phyloP scores from a whole-genome alignment of 1,140 invertebrate species.

The Hyles euphorbiae region DNA sequence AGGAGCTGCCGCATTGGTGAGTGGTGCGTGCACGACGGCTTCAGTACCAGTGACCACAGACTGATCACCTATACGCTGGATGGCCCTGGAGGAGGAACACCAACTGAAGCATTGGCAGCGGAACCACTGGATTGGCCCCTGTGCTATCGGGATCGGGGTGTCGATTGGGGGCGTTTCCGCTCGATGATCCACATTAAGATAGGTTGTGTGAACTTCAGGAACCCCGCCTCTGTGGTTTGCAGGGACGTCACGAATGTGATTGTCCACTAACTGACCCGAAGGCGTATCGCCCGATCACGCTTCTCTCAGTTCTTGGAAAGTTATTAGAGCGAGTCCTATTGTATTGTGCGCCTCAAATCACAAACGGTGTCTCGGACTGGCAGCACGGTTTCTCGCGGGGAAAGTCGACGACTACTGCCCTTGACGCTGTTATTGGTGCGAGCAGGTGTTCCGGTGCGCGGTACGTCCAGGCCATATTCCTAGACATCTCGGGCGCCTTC shows the following conservation, averaged over 20 bases:
- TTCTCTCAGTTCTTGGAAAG: constrained; percentile 37
- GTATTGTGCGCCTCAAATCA: constrained; percentile 20
- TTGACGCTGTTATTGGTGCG: constrained; percentile 18
- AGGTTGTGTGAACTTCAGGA: constrained; percentile 5
- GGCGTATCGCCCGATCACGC: no score
- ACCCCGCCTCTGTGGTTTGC: not conserved
- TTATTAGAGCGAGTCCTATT: constrained; percentile 48
- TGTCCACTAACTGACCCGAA: constrained; percentile 1
- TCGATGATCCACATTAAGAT: constrained; percentile 11
- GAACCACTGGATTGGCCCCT: not conserved
- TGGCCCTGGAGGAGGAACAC: not conserved
- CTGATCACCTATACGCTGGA: constrained; percentile 15
- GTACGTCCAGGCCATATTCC: constrained; percentile 26
- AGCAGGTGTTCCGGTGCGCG: constrained; percentile 7
- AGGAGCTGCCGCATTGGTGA: no score
- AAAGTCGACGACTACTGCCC: constrained; percentile 40
- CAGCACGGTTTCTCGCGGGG: no score
- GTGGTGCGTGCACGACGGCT: constrained; percentile 1
- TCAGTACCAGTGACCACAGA: constrained; percentile 28
- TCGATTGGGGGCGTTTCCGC: constrained; percentile 16
- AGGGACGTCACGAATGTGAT: not conserved
- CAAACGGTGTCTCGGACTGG: constrained; percentile 12
- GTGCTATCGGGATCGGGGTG: constrained; percentile 13
- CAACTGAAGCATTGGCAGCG: no score
- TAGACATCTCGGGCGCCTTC: no score